Base-by-base conservation (phyloP, 2,797 vertebrate species). In the Coilia nasus region DNA sequence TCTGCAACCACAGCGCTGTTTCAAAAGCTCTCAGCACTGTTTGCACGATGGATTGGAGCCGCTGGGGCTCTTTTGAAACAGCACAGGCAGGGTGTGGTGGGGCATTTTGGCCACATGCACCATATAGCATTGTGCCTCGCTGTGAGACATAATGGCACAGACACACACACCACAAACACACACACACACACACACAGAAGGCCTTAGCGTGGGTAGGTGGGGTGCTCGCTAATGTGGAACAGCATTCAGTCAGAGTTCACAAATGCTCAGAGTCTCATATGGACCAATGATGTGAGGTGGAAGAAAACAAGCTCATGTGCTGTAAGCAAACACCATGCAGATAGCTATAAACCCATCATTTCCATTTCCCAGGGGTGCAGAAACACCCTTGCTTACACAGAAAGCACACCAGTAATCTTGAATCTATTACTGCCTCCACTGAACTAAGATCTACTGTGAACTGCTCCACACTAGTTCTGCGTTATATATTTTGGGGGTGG, bases 151-250 rank as follows among this genome's bases (percentile, higher is more conserved):
- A 41, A 78, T 78, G 19, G 50, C 50, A 54, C 50, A 54, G 2
- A 54, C 50, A 54, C 7, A 54, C 50, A 54, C 50, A 54, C 50
- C 50, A 54, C 50, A 54, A 2, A 54, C 50, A 54, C 50, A 54
- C 50, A 54, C 2, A 54, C 50, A 54, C 50, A 54, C 14, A 10
- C 1, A 54, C 9, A 54, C 12, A 71, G 67, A 71, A 31, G 23
- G 12, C 28, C 12, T 21, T 28, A 71, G 0, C 19, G 67, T 44
- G 71, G 71, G 31, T 41, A 44, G 71, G 71, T 78, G 35, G 35
- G 71, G 71, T 41, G 35, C 71, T 78, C 6, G 31, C 71, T 78
- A 78, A 78, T 78, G 71, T 78, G 71, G 71, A 78, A 78, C 71
- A 78, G 71, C 15, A 44, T 78, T 78, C 28, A 41, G 35, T 31